A percentile compares a stretch with the other conserved stretches of the same genome.
Evolutionary conservation across 2,888 invertebrate species (phyloP).

Genomic region (Dermolepida albohirtum): DNA sequence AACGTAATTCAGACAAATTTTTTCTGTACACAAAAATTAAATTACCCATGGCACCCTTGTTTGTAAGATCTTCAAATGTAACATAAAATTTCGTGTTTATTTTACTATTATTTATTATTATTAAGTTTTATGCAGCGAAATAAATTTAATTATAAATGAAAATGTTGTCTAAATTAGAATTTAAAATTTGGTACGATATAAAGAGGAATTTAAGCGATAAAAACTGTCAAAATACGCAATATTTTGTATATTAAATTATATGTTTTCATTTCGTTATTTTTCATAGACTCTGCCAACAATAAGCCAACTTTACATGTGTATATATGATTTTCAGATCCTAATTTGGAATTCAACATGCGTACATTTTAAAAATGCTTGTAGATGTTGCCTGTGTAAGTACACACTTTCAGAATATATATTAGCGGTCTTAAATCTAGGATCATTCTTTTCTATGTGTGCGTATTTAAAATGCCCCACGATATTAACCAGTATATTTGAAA

Average conservation of each 20-base stretch:
- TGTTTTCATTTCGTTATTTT: slow-evolving; percentile 3
- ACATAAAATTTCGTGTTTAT: no score
- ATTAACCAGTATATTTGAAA: no score
- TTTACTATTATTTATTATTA: no score
- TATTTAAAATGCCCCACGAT: no score
- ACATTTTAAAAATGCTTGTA: slow-evolving; percentile 38
- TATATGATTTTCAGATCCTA: slow-evolving; percentile 24
- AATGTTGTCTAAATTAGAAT: no score
- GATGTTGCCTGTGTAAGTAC: slow-evolving; percentile 20
- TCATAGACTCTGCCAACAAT: not conserved
- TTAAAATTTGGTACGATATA: no score
- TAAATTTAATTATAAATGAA: no score
- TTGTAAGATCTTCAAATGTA: no score
- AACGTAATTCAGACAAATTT: slow-evolving; percentile 7
- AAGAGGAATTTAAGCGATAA: no score
- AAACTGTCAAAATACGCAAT: no score
- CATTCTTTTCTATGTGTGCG: slow-evolving; percentile 14
- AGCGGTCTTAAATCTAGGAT: slow-evolving; percentile 34
- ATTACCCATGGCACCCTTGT: not conserved
- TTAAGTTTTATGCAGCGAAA: no score
- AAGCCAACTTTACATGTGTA: slow-evolving; percentile 20
- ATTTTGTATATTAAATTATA: no score
- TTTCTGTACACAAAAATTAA: not conserved
- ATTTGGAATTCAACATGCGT: slow-evolving; percentile 30
- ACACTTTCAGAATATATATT: slow-evolving; percentile 35